Evolutionary conservation across 2,113 vertebrate species (phyloP), one percentile per base, ranked within the genome.

Genomic region (Scytalopus superciliaris): DNA sequence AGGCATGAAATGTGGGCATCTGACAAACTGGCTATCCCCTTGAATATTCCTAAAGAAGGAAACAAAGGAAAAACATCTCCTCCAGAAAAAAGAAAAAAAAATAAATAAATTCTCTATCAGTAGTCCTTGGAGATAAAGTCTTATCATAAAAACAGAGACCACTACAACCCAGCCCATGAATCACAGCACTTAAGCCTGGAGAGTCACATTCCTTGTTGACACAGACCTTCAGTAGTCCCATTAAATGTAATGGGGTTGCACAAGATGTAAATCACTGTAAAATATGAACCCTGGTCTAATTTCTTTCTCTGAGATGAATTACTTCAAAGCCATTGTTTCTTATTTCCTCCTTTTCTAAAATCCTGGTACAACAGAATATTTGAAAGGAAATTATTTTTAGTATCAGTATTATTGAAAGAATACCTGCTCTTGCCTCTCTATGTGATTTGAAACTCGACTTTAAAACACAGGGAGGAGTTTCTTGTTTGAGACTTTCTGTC

Each of bases 251-350:
- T 81, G 57, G 70, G 89, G 89, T 88, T 96, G 81, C 89, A 83
- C 50, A 75, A 93, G 94, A 94, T 94, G 94, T 93, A 96, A 96
- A 94, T 95, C 94, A 95, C 59, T 88, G 66, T 94, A 93, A 95
- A 92, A 92, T 95, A 95, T 68, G 74, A 94, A 81, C 50, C 45
- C 74, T 85, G 70, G 59, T 96, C 74, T 93, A 42, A 95, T 96
- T 92, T 94, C 37, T 89, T 87, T 78, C 74, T 60, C 59, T 63
- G 59, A 86, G 27, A 79, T 80, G 0, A 87, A 70, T 93, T 93
- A 55, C 52, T 90, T 87, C 30, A 82, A 93, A 79, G 35, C 31
- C 37, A 78, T 62, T 82, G 35, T 84, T 94, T 77, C 72, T 79
- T 78, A 69, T 53, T 91, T 53, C 17, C 9, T 59, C 11, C 35